These are phyloP conservation scores for Nemurella pictetii DNA, from an alignment of 2,888 invertebrate species.

Conservation along the genomic window DNA sequence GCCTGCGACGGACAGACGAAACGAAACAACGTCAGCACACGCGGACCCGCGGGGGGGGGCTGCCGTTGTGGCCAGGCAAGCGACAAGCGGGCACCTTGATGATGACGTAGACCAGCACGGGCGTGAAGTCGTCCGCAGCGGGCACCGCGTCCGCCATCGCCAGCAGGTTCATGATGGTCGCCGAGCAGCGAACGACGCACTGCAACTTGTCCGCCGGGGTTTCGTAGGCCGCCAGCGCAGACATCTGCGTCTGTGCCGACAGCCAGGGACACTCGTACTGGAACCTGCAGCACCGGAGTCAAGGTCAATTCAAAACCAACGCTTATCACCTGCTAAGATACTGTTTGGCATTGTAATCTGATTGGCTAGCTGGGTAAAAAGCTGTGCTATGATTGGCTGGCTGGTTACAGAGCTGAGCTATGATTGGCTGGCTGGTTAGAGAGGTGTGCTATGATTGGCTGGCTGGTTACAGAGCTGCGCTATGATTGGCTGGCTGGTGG, in stretches of 20 bases:
- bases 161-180: conserved; percentile 91
- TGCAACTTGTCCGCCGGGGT: conserved; percentile 85
- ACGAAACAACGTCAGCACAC: not conserved
- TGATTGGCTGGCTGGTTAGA: too few species aligned
- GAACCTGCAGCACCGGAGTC: conserved; percentile 57
- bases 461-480: too few species aligned
- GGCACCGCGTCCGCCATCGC: conserved; percentile 81
- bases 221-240: conserved; percentile 86
- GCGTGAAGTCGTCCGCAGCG: conserved; percentile 94
- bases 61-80: too few species aligned
- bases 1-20: conserved; percentile 61
- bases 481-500: too few species aligned
- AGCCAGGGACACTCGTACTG: conserved; percentile 95
- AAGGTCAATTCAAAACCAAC: conserved; percentile 4
- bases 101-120: conserved; percentile 93
- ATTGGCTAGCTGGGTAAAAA: too few species aligned
- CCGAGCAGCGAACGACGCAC: conserved; percentile 85
- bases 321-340: too few species aligned
- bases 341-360: too few species aligned
- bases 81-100: conserved; percentile 88
- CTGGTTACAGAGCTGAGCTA: too few species aligned
- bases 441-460: too few species aligned
- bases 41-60: too few species aligned
- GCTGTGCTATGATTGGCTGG: too few species aligned
- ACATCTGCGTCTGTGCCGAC: conserved; percentile 88